Conservation (phyloP, 2,113 vertebrate species). For the Amazona guildingii region DNA sequence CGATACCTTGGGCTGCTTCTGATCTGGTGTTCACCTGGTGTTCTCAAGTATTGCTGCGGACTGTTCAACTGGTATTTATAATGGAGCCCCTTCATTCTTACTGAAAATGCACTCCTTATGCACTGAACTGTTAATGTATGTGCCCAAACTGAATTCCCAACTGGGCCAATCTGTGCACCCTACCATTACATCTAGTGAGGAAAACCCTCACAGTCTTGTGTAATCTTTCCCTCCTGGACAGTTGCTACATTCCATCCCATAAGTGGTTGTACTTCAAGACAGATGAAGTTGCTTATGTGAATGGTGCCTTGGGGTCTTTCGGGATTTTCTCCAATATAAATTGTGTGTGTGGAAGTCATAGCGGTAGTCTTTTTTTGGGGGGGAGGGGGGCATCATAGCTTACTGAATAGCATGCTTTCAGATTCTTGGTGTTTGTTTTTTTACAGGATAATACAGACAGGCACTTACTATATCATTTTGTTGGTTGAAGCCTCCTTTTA, state of each 20-base stretch:
- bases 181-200: not conserved
- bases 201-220: not conserved
- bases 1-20: not conserved
- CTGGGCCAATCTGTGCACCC: not conserved
- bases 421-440: not conserved
- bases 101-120: not conserved
- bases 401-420: not conserved
- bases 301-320: constrained; percentile 4
- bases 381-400: not conserved
- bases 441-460: not conserved
- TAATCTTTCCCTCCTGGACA: not conserved
- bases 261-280: not conserved
- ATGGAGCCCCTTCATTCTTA: not conserved
- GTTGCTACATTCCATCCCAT: not conserved
- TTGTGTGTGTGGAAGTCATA: not conserved
- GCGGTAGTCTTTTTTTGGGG: not conserved
- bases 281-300: constrained; percentile 13
- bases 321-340: constrained; percentile 31
- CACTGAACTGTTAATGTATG: not conserved
- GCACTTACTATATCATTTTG: not conserved
- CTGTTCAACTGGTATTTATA: not conserved
- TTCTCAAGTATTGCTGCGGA: not conserved
- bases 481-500: not conserved
- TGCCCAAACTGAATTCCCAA: not conserved
- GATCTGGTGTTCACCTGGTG: not conserved